phyloP scores from a whole-genome alignment of 2,797 vertebrate species.

The Chelonia mydas region DNA sequence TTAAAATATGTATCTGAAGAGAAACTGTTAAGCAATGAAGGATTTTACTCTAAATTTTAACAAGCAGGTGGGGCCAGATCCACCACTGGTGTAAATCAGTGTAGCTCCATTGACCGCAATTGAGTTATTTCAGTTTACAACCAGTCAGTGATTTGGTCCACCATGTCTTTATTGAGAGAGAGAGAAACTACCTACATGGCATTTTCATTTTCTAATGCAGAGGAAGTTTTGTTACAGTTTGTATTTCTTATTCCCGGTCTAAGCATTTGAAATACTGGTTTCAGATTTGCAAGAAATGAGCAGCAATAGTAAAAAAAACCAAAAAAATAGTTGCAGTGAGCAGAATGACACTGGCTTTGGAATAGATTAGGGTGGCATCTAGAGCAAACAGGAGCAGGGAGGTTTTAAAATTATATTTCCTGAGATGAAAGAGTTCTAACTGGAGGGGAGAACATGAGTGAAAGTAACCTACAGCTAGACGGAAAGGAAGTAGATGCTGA shows the following conservation, averaged over 20 bases:
- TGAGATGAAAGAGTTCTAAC: not conserved
- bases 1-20: not conserved
- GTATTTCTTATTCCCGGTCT: not conserved
- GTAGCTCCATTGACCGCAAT: not conserved
- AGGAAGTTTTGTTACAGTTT: not conserved
- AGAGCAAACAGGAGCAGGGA: conserved; percentile 44
- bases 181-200: not conserved
- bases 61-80: not conserved
- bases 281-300: not conserved
- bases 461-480: not conserved
- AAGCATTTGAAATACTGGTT: not conserved
- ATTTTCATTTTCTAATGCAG: not conserved
- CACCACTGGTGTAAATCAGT: not conserved
- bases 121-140: not conserved
- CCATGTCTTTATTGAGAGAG: not conserved
- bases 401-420: conserved; percentile 45
- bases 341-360: not conserved
- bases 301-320: not conserved
- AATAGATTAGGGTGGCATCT: not conserved
- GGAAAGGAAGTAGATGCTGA: not conserved
- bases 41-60: not conserved
- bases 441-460: not conserved
- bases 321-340: not conserved
- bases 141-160: not conserved
- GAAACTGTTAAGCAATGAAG: not conserved